These are phyloP conservation scores for Drosophila pseudoananassae DNA, from an alignment of 1,140 invertebrate species.

Conservation along the genomic window DNA sequence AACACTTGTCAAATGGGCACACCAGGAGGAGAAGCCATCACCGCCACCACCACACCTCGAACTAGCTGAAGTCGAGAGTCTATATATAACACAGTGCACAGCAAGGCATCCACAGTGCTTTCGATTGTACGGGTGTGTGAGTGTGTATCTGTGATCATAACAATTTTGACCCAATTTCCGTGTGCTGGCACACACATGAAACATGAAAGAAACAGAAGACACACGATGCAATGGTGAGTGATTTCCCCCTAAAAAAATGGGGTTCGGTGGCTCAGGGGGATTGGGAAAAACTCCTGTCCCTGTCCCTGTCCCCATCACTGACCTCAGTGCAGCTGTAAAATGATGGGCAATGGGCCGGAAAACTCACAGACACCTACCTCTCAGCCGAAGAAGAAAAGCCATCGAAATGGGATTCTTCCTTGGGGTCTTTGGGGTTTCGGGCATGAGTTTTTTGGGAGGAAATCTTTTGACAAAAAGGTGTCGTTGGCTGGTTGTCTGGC, in stretches of 20 bases:
- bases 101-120: slow-evolving; percentile 20
- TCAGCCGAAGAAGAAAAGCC: not conserved
- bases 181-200: slow-evolving; percentile 50
- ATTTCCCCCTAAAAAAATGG: slow-evolving; percentile 38
- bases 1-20: slow-evolving; percentile 66
- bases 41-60: slow-evolving; percentile 62
- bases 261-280: not conserved
- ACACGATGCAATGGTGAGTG: slow-evolving; percentile 47
- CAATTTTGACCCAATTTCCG: slow-evolving; percentile 81
- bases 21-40: slow-evolving; percentile 30
- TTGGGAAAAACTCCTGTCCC: slow-evolving; percentile 5
- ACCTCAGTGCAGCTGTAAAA: slow-evolving; percentile 73
- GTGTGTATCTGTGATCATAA: slow-evolving; percentile 73
- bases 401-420: slow-evolving; percentile 1
- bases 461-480: slow-evolving; percentile 44
- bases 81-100: slow-evolving; percentile 56
- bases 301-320: slow-evolving; percentile 60
- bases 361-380: slow-evolving; percentile 29
- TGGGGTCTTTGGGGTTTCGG: not conserved
- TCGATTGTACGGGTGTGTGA: slow-evolving; percentile 9
- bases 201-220: slow-evolving; percentile 56
- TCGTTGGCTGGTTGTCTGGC: slow-evolving; percentile 46
- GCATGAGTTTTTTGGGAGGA: slow-evolving; percentile 5
- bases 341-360: slow-evolving; percentile 58
- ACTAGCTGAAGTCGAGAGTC: slow-evolving; percentile 45